phyloP scores from a whole-genome alignment of 2,113 vertebrate genomes.

The Sphyrna mokarran region DNA sequence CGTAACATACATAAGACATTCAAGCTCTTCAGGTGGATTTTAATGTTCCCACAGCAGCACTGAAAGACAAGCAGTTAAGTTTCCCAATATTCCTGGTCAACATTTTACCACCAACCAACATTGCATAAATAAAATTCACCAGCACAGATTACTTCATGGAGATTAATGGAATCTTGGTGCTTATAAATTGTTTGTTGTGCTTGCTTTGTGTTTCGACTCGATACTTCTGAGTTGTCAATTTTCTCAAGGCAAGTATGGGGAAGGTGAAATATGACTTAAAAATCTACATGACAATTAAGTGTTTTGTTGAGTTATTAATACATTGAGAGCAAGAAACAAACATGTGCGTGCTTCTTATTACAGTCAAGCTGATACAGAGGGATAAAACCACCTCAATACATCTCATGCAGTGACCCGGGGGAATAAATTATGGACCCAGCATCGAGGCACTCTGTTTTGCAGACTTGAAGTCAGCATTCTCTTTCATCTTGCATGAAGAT shows the following conservation, averaged over 20 bases:
- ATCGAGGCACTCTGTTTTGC: background rate
- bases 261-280: background rate
- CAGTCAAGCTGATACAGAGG: background rate
- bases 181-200: background rate
- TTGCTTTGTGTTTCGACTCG: background rate
- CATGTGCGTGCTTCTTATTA: background rate
- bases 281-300: background rate
- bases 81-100: background rate
- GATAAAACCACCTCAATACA: too few species aligned
- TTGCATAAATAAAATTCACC: background rate
- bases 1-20: background rate
- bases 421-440: background rate
- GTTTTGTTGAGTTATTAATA: background rate
- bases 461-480: background rate
- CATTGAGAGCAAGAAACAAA: background rate
- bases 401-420: too few species aligned
- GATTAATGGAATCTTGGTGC: background rate
- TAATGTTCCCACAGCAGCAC: background rate
- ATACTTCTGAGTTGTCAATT: background rate
- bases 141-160: background rate
- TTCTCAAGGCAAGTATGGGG: background rate
- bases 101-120: background rate
- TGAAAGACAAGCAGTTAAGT: background rate
- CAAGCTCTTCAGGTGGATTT: background rate
- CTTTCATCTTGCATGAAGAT: background rate